Conservation (phyloP, 2,888 invertebrate species). For the Willowsia nigromaculata region DNA sequence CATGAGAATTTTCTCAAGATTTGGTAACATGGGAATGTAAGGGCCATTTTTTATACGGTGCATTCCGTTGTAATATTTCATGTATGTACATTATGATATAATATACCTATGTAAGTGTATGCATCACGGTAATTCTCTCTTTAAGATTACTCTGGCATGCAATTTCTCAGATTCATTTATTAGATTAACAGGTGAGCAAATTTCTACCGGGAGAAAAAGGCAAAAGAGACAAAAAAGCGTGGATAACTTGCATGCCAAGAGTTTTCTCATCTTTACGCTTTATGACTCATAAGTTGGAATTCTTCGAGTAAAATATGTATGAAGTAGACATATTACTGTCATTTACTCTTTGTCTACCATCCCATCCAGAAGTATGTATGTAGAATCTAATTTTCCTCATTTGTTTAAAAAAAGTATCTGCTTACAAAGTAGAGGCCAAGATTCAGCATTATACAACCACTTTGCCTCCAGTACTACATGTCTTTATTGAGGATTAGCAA, state of each 20-base stretch:
- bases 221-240: neutral
- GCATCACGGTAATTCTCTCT: neutral
- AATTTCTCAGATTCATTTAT: conserved; percentile 68
- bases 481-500: neutral
- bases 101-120: neutral
- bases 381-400: conserved; percentile 22
- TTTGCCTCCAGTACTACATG: neutral
- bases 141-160: conserved; percentile 50
- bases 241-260: neutral
- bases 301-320: conserved; percentile 9
- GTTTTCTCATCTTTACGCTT: neutral
- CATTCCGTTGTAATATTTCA: too few relatives aligned
- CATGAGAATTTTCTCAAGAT: neutral
- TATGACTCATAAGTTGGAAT: conserved; percentile 41
- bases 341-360: conserved; percentile 1
- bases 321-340: conserved; percentile 8
- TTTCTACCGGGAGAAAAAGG: neutral
- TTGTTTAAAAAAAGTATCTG: neutral
- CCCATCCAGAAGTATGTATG: neutral
- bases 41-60: neutral
- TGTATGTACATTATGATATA: too few relatives aligned
- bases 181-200: conserved; percentile 68
- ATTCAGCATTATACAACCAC: neutral
- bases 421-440: neutral
- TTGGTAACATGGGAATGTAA: neutral